Evolutionary conservation across 2,888 invertebrate genomes (phyloP).

Genomic region (Peribatodes rhomboidaria): DNA sequence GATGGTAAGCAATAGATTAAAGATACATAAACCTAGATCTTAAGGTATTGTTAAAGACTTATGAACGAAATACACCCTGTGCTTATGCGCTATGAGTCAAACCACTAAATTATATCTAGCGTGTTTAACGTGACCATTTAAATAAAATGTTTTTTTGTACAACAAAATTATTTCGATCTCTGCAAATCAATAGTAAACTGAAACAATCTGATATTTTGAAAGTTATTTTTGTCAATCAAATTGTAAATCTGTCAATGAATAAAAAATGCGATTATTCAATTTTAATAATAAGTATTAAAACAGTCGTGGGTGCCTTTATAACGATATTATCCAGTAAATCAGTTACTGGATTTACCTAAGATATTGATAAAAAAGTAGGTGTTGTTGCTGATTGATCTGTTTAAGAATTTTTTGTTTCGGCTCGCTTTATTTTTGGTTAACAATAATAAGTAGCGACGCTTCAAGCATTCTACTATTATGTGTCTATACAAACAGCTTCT

Average conservation of each 20-base stretch:
- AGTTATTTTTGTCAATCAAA: neutral
- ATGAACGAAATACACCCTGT: constrained; percentile 67
- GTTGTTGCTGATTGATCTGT: constrained; percentile 2
- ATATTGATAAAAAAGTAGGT: neutral
- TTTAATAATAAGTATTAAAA: too few relatives aligned
- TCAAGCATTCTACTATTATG: constrained; percentile 27
- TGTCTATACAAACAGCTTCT: neutral
- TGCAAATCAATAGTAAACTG: neutral
- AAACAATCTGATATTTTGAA: neutral
- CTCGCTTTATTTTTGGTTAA: neutral
- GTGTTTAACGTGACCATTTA: constrained; percentile 46
- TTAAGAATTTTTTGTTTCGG: neutral
- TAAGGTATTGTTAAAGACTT: constrained; percentile 55
- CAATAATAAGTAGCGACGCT: constrained; percentile 24
- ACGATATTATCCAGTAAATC: too few relatives aligned
- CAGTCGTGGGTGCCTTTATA: too few relatives aligned
- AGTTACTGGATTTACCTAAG: too few relatives aligned
- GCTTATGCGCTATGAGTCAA: constrained; percentile 66
- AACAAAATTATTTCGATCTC: neutral
- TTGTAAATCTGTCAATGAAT: neutral
- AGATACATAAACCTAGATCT: constrained; percentile 47
- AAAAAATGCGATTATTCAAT: neutral
- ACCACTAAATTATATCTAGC: constrained; percentile 56
- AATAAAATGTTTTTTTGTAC: constrained; percentile 9
- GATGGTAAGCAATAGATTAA: constrained; percentile 50